These are phyloP conservation scores for Drosophila eugracilis DNA, from an alignment of 1,140 invertebrate genomes.

Conservation along the genomic window DNA sequence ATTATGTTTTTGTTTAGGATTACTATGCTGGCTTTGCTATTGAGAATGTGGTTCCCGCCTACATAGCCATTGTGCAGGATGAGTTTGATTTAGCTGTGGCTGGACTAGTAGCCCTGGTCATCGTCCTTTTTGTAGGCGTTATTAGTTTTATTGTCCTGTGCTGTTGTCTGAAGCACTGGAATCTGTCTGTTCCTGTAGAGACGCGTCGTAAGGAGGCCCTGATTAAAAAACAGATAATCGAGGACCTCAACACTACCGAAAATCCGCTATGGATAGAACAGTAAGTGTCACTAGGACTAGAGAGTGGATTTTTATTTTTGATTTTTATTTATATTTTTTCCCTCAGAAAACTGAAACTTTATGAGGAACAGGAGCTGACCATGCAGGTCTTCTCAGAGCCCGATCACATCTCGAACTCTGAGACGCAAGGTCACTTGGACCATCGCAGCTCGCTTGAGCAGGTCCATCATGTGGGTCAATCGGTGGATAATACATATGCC, in stretches of 20 bases:
- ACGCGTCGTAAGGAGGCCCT: conserved; percentile 89
- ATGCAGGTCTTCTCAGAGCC: conserved; percentile 96
- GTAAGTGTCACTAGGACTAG: no score
- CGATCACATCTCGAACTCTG: conserved; percentile 78
- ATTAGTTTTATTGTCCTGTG: conserved; percentile 95
- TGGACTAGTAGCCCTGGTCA: conserved; percentile 93
- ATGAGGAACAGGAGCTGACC: conserved; percentile 96
- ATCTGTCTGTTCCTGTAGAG: conserved; percentile 87
- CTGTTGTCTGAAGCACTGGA: conserved; percentile 94
- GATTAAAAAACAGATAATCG: conserved; percentile 93
- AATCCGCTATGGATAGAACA: conserved; percentile 97
- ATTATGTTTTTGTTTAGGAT: conserved; percentile 49
- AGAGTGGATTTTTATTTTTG: no score
- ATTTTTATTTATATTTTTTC: conserved; percentile 37
- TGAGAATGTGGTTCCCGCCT: conserved; percentile 91
- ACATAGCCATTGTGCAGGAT: conserved; percentile 87
- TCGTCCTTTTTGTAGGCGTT: conserved; percentile 94
- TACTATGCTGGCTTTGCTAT: conserved; percentile 90
- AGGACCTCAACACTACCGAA: conserved; percentile 94
- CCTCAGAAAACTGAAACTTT: conserved; percentile 92
- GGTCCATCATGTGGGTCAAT: conserved; percentile 77
- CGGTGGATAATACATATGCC: conserved; percentile 92
- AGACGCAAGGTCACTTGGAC: conserved; percentile 80
- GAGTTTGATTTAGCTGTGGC: conserved; percentile 94
- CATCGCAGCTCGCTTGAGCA: conserved; percentile 84